Evolutionary conservation across 2,113 vertebrate species (phyloP), one percentile per base, ranked within the genome.

Genomic region (Rhizomys pruinosus): DNA sequence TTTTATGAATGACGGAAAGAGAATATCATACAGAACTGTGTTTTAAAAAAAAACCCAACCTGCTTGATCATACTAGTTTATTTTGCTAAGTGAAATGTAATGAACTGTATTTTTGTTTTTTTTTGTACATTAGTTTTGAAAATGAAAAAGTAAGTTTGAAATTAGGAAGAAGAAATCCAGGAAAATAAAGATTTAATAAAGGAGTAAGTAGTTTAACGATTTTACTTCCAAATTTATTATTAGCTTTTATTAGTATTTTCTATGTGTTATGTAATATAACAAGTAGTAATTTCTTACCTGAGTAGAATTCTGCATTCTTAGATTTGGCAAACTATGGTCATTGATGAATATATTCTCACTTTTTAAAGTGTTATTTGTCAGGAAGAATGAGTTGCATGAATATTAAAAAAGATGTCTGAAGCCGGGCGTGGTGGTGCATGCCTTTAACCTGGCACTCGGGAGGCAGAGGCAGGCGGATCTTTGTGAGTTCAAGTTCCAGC

Each of bases 101-200:
- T 84, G 25, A 93, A 82, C 73, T 96, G 11, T 82, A 32, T 73
- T 25, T n/a, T n/a, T n/a, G n/a, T 97, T 34, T 79, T 95, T 32
- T 96, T 85, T 94, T 47, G 64, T 80, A 80, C 97, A 98, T 84
- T 96, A 99, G 99, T 99, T 99, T 44, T 98, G 98, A 98, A 98
- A 99, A 99, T 97, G 99, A 99, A 98, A 99, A 98, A 96, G 98
- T 99, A 84, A 99, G 97, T 96, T 98, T 99, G 94, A 99, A 99
- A 97, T 97, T 99, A 97, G 99, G 99, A 99, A 97, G 99, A 99
- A 93, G 98, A 99, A 97, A 98, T 99, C 63, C 97, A 98, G 98
- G 99, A 99, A 98, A 99, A 99, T 97, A 98, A 99, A 97, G 99
- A 99, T 97, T 98, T 99, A 93, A 98, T 97, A 90, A 99, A 99